Evolutionary conservation across 92 coral and sea anemone genomes (phyloP).

Genomic region (Paramuricea clavata): DNA sequence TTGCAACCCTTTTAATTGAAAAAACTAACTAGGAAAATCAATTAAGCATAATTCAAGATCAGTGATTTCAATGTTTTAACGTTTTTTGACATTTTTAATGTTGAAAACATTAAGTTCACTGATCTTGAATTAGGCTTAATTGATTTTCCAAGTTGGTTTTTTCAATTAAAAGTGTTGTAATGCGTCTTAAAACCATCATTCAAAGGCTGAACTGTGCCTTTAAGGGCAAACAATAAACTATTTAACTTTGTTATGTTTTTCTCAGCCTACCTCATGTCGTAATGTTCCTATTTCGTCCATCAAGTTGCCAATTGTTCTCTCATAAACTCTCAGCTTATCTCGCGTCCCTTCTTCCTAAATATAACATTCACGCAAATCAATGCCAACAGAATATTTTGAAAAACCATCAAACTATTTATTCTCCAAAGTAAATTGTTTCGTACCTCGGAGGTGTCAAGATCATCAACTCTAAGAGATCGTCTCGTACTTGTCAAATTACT

Average conservation of each 20-base stretch:
- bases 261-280: conserved; percentile 74
- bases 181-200: too few species aligned
- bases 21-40: too few species aligned
- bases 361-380: not conserved
- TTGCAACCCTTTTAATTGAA: too few species aligned
- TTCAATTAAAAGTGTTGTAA: too few species aligned
- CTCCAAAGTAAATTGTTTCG: not conserved
- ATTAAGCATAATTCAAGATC: too few species aligned
- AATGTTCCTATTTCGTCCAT: conserved; percentile 96
- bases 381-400: not conserved
- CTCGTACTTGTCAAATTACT: conserved; percentile 67
- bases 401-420: not conserved
- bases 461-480: conserved; percentile 81
- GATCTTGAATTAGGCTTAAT: too few species aligned
- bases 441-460: conserved; percentile 94
- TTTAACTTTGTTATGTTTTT: too few species aligned
- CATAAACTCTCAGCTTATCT: conserved; percentile 85
- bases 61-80: too few species aligned
- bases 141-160: too few species aligned
- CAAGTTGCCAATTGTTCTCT: conserved; percentile 87
- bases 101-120: too few species aligned
- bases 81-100: too few species aligned
- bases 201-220: too few species aligned
- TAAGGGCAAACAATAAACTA: not conserved
- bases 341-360: conserved; percentile 87